phyloP scores from a whole-genome alignment of 2,888 invertebrate genomes.

The Limnephilus lunatus region DNA sequence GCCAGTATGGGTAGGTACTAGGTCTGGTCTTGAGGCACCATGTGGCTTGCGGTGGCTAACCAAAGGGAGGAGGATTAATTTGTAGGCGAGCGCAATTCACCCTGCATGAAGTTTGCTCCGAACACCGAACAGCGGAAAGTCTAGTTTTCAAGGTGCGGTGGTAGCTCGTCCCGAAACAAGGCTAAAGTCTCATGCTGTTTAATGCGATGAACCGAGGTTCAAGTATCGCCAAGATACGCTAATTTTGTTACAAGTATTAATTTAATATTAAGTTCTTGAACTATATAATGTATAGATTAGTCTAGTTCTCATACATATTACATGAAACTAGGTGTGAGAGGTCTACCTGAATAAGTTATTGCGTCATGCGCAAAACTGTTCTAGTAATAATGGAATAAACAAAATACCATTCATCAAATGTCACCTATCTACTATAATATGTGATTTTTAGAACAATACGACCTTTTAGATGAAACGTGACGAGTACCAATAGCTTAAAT shows the following conservation, averaged over 20 bases:
- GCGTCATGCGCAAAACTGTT: not conserved
- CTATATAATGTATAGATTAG: too few relatives aligned
- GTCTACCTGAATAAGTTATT: not conserved
- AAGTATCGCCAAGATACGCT: not conserved
- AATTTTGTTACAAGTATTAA: too few relatives aligned
- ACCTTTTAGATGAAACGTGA: not conserved
- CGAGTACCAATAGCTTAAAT: not conserved
- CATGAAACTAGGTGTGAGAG: not conserved
- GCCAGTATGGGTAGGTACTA: not conserved
- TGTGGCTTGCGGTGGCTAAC: not conserved
- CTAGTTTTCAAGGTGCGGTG: slow-evolving; percentile 3
- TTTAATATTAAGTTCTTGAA: too few relatives aligned
- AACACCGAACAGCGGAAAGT: not conserved
- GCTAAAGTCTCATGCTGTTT: not conserved
- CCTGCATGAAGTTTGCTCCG: not conserved
- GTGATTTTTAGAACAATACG: not conserved
- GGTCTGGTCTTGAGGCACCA: not conserved
- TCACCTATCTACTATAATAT: not conserved
- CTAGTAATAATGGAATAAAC: not conserved
- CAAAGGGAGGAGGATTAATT: not conserved
- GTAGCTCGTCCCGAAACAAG: not conserved
- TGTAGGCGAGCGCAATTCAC: not conserved
- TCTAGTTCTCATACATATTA: not conserved
- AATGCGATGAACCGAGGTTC: not conserved
- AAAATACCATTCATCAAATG: not conserved